Base-by-base conservation (phyloP, 1,140 invertebrate species). In the Tribolium castaneum region DNA sequence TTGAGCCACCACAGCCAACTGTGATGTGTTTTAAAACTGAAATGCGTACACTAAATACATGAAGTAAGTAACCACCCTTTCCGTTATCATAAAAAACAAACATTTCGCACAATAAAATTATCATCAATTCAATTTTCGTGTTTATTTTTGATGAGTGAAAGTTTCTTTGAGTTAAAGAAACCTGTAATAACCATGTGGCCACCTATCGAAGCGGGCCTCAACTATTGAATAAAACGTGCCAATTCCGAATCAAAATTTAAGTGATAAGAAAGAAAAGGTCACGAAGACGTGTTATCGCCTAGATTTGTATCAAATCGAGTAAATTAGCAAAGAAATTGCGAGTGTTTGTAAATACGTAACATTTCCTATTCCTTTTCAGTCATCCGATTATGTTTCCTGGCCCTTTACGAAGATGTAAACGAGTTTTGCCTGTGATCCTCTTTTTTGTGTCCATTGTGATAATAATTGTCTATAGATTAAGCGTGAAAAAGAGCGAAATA, bases 361-460 rank as follows among this genome's bases (percentile, higher is more conserved):
- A 10, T n/a, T 54, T 16, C 1, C 10, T 12, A 12, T 35, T 14
- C 35, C 4, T 1, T 66, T 66, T 66, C 39, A 45, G 39, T 39
- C 35, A 30, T 22, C 14, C 70, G 73, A 82, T 78, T 52, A 85
- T 85, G 84, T 56, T 85, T 74, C 72, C 78, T 5, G 81, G 80
- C 39, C 84, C 81, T 25, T 13, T 84, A 22, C 72, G 83, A 79
- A 82, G 78, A 83, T 83, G 83, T 76, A 84, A 80, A 76, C 79
- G 77, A 56, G 13, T 83, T 6, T 83, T 80, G 56, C 81, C 82
- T 72, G 75, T 78, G 16, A 74, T 82, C 35, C 39, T 84, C 6
- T 82, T 84, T 72, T 78, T 79, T 34, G 14, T 74, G 1, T 78
- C 77, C 1, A 34, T 84, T 35, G 70, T 81, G 13, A 62, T 84